phyloP scores from a whole-genome alignment of 1,140 invertebrate genomes.

The Onthophagus taurus region DNA sequence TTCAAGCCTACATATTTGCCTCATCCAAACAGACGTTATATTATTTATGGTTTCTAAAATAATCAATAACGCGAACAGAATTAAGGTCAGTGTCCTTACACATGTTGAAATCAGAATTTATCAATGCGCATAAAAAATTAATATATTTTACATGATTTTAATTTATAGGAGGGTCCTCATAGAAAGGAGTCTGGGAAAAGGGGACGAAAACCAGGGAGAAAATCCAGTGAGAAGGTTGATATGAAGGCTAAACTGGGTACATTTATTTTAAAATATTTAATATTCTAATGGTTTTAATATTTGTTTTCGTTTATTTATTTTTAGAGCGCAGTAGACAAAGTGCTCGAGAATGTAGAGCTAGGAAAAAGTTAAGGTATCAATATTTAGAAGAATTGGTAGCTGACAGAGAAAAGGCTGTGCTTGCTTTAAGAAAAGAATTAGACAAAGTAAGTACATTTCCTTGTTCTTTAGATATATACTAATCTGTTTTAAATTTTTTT shows the following conservation, averaged over 20 bases:
- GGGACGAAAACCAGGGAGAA: slow-evolving; percentile 79
- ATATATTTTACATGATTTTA: no score
- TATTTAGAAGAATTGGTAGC: slow-evolving; percentile 93
- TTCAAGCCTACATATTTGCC: no score
- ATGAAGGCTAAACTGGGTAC: slow-evolving; percentile 87
- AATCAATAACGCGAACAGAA: no score
- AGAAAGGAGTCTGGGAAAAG: slow-evolving; percentile 74
- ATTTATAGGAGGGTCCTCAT: slow-evolving; percentile 46
- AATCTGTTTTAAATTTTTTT: slow-evolving; percentile 13
- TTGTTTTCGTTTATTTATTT: slow-evolving; percentile 27
- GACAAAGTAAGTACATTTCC: slow-evolving; percentile 58
- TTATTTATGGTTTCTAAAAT: no score
- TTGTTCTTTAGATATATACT: slow-evolving; percentile 4
- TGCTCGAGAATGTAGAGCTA: slow-evolving; percentile 90
- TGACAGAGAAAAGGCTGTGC: slow-evolving; percentile 88
- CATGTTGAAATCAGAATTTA: no score
- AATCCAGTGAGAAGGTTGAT: slow-evolving; percentile 82
- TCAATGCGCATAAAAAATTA: no score
- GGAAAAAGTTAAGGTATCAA: slow-evolving; percentile 95
- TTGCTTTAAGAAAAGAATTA: slow-evolving; percentile 79
- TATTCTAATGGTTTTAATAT: neutral
- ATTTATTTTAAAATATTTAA: neutral
- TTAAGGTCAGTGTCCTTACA: no score
- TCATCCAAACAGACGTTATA: no score
- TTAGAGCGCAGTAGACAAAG: slow-evolving; percentile 91